These are phyloP conservation scores for Eretmochelys imbricata DNA, from an alignment of 2,113 vertebrate species.

Conservation along the genomic window DNA sequence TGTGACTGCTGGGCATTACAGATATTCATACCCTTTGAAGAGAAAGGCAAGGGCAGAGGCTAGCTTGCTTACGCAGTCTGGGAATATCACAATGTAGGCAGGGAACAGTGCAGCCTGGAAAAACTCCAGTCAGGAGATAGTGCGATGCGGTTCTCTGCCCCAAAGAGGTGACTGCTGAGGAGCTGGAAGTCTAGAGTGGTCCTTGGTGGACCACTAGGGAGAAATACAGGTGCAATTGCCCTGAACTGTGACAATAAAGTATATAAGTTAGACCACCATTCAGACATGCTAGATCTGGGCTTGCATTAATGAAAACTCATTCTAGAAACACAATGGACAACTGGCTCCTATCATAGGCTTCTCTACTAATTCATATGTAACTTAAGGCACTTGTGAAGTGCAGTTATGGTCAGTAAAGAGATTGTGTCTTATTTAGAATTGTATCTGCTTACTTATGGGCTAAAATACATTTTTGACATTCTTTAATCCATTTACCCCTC, in stretches of 20 bases:
- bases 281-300: background rate
- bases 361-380: background rate
- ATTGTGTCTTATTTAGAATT: background rate
- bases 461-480: background rate
- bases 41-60: background rate
- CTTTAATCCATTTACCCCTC: background rate
- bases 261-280: background rate
- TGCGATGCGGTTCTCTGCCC: no score
- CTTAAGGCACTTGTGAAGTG: background rate
- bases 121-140: no score
- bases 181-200: background rate
- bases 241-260: background rate
- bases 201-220: background rate
- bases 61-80: background rate
- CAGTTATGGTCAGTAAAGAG: background rate
- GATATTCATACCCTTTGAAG: background rate
- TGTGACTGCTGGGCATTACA: background rate
- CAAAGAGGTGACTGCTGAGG: background rate
- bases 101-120: no score
- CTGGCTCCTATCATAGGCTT: background rate
- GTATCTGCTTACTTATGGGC: background rate
- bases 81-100: background rate
- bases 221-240: background rate
- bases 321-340: background rate
- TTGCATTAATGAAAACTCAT: background rate